A percentile compares a stretch with the other conserved stretches of the same genome.
phyloP scores from a whole-genome alignment of 2,888 invertebrate genomes.

The Cerastis rubricosa region DNA sequence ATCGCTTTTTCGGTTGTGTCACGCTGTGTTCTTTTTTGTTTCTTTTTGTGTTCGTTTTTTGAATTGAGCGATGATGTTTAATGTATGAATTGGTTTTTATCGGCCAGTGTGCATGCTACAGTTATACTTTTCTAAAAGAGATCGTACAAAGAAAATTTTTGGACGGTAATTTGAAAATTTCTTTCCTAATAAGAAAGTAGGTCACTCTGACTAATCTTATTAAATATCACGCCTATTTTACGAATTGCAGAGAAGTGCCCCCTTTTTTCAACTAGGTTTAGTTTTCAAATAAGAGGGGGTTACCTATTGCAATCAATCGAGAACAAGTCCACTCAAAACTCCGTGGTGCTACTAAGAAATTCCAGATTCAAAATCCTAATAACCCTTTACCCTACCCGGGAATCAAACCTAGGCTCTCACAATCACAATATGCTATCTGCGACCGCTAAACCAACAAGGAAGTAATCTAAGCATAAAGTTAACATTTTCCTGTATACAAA shows the following conservation, averaged over 20 bases:
- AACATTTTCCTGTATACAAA: background rate
- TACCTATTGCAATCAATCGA: background rate
- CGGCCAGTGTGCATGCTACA: conserved; percentile 40
- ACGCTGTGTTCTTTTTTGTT: conserved; percentile 51
- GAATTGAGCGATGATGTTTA: conserved; percentile 52
- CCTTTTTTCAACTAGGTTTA: too few species aligned
- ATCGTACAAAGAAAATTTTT: background rate
- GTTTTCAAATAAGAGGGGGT: too few species aligned
- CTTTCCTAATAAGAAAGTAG: background rate
- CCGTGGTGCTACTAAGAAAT: rapidly evolving
- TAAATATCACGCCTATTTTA: background rate
- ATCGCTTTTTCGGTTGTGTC: conserved; percentile 64
- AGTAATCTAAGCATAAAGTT: background rate
- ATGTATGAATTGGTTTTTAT: conserved; percentile 37
- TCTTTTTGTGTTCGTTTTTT: conserved; percentile 35
- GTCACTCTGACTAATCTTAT: background rate
- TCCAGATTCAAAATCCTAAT: background rate
- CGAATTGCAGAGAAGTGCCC: too few species aligned
- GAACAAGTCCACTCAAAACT: background rate
- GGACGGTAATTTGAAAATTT: rapidly evolving
- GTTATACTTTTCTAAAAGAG: background rate
- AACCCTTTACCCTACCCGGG: too few species aligned
- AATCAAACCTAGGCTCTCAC: background rate
- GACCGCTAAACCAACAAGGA: background rate
- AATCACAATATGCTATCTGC: background rate